Percentiles rank a stretch among this genome's conserved stretches.
Evolutionary conservation across 2,888 invertebrate genomes (phyloP).

Genomic region (Drosophila putrida): DNA sequence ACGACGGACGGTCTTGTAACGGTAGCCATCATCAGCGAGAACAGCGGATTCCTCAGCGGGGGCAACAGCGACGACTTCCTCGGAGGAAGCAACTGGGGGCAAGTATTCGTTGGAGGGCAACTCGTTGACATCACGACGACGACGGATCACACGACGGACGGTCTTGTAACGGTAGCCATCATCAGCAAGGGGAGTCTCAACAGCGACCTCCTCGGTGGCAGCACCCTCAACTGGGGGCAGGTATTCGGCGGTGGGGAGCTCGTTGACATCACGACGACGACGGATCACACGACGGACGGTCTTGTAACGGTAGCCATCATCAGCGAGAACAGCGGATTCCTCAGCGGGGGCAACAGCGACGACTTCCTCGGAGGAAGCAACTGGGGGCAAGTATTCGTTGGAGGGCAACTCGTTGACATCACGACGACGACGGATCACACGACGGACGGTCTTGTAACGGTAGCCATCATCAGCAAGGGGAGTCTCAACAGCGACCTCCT

Average conservation of each 20-base stretch:
- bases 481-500: conserved; percentile 39
- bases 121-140: conserved; percentile 76
- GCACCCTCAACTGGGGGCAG: conserved; percentile 57
- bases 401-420: conserved; percentile 72
- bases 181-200: conserved; percentile 50
- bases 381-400: conserved; percentile 72
- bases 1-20: conserved; percentile 72
- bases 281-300: conserved; percentile 73
- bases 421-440: conserved; percentile 73
- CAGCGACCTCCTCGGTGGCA: conserved; percentile 54
- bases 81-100: conserved; percentile 56
- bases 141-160: conserved; percentile 64
- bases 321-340: conserved; percentile 44
- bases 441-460: conserved; percentile 70
- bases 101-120: conserved; percentile 64
- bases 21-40: conserved; percentile 73
- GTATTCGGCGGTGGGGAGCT: conserved; percentile 48
- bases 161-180: conserved; percentile 78
- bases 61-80: conserved; percentile 39
- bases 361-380: conserved; percentile 26
- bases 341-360: conserved; percentile 25
- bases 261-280: conserved; percentile 68
- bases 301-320: conserved; percentile 77
- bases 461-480: conserved; percentile 60
- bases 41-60: conserved; percentile 1